Evolutionary conservation across 2,797 vertebrate species (phyloP), one percentile per base, ranked within the genome.

Genomic region (Eulemur rubriventer): DNA sequence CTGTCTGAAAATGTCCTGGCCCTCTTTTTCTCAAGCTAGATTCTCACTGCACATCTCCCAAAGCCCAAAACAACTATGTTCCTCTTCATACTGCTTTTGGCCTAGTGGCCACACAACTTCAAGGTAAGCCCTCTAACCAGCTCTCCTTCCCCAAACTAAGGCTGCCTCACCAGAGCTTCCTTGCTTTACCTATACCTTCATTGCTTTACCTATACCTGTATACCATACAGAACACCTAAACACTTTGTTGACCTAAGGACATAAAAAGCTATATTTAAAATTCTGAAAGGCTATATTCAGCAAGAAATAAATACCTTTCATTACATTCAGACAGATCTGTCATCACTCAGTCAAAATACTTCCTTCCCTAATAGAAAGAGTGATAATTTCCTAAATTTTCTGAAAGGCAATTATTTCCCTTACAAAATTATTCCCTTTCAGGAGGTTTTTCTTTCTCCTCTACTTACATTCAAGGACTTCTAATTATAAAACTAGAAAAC

Each of bases 311-410:
- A 43, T 38, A 69, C 88, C 35, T 63, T 59, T 78, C 33, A 67
- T 88, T 89, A 63, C 20, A 88, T 72, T 91, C 83, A 90, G 72
- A 83, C 17, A 85, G 41, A 83, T 82, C 59, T 86, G 78, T 93
- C 86, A 93, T 94, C 89, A 93, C 57, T 97, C 75, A 82, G 52
- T 96, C 94, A 97, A 95, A 97, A 93, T 81, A 85, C 69, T 91
- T 52, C 57, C 57, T 94, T 89, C 50, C 48, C 35, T 89, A 50
- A n/a, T 75, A 46, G n/a, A 78, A 97, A 98, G 96, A 98, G 97
- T 80, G 95, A 96, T 97, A 89, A 97, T 98, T 98, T 98, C 93
- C 95, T 96, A 91, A 97, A 97, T 97, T 97, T 96, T 97, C 67
- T 98, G 92, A 97, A 98, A 98, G 87, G 72, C 83, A 75, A 46